Evolutionary conservation across 2,888 invertebrate species (phyloP), one percentile per base, ranked within the genome.

Genomic region (Nysson spinosus): DNA sequence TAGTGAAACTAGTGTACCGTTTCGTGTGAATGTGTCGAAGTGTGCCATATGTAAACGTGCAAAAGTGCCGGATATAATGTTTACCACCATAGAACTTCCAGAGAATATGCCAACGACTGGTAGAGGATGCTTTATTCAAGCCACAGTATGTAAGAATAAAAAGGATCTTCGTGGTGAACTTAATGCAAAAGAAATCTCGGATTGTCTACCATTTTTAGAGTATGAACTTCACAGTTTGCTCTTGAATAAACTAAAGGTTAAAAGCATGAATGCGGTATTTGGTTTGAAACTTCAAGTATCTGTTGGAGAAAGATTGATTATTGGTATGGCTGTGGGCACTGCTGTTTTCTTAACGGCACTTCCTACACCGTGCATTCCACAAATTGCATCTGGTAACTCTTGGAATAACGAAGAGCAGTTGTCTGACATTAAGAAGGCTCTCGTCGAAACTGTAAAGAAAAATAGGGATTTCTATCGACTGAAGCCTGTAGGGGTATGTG

Each of bases 221-320:
- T 98, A 98, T 85, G 98, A 99, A 86, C 89, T 99, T 40, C 97
- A 99, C 87, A 92, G 96, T 62, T 91, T 97, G 73, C 88, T 98
- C 28, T 90, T 97, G 1, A 96, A 96, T 82, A 98, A 97, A 85
- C 88, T 98, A 1, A 93, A 95, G 87, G 94, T 97, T 69, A 96
- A 96, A 87, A 97, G 97, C 4, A 97, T 98, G 92, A 99, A 98
- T 89, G 95, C 96, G 3, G 89, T 98, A 50, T 98, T 98, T 88
- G 95, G 95, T 0, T 89, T 98, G 4, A 93, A 93, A 82, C 90
- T 91, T 64, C 88, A 89, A 63, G 88, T 90, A 17, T 88, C 95
- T 0, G 91, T 98, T 46, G 97, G 98, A 2, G 97, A 97, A 83
- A 92, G 93, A 43, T 91, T 96, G 85, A 91, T 98, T 52, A 93